Evolutionary conservation across 2,888 invertebrate species (phyloP), one percentile per base, ranked within the genome.

Genomic region (Tetranychus truncatus): DNA sequence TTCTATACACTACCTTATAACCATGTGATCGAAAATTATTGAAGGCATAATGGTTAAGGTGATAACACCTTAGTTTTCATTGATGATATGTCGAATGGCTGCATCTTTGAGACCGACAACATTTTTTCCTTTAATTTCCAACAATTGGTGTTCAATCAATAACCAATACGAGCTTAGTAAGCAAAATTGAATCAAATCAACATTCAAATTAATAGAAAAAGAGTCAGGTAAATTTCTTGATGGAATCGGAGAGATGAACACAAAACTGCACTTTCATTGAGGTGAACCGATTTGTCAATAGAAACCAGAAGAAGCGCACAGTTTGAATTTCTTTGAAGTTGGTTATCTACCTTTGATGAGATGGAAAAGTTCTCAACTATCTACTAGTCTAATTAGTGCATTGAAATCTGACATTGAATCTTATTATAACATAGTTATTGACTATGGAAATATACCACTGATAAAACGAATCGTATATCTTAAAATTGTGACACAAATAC

Each of bases 51-150:
- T 81, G 66, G 93, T 93, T 74, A 93, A 85, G 78, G 92, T 92
- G 72, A 93, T 87, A 77, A 90, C 86, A 77, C 87, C 83, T 2
- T 88, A 88, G 78, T 88, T 87, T 86, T 78, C n/a, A n/a, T 88
- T 88, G 80, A 94, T 91, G 79, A 94, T 87, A 79, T 87, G 87
- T 1, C 87, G 87, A 80, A 91, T 87, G 77, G 91, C 89, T 82
- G 91, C 91, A 84, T 94, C 93, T 84, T 91, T 92, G 83, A 94
- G 82, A 9, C 92, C 94, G 66, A 94, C 89, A 34, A 93, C 91
- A 84, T 92, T 93, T 82, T 92, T 88, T 20, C 93, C 94, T 82
- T 93, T 90, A 34, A 85, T 82, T 85, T 95, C 94, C 77, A 94
- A 84, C 78, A 95, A 84, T 81, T 93, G 89, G 82, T 95, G 94